Evolutionary conservation across 2,888 invertebrate species (phyloP).

Genomic region (Eumacrocentrus americanus): DNA sequence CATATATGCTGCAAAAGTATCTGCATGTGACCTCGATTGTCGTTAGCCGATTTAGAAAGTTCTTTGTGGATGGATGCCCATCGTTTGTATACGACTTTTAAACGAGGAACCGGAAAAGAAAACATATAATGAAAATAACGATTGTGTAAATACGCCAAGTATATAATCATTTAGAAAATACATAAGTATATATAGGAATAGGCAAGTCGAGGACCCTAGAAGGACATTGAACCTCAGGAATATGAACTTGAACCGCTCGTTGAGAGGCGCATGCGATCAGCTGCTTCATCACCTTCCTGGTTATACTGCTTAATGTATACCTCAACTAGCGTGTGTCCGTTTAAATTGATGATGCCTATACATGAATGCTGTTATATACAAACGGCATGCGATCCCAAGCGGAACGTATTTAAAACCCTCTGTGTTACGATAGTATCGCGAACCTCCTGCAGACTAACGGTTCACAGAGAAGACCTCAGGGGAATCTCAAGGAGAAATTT

Average conservation of each 20-base stretch:
- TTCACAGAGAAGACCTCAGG: slow-evolving; percentile 17
- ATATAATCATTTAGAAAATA: not conserved
- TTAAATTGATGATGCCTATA: not conserved
- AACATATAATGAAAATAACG: not conserved
- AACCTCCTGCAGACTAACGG: slow-evolving; percentile 18
- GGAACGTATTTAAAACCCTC: slow-evolving; percentile 13
- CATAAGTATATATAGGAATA: not conserved
- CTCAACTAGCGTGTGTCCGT: not conserved
- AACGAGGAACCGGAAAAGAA: not conserved
- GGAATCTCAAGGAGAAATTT: slow-evolving; percentile 28
- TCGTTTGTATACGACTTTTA: slow-evolving; percentile 14
- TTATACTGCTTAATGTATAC: slow-evolving; percentile 3
- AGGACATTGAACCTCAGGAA: slow-evolving; percentile 34
- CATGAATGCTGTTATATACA: slow-evolving; percentile 4
- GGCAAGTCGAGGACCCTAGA: not conserved
- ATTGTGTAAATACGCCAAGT: not conserved
- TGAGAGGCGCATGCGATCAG: slow-evolving; percentile 38
- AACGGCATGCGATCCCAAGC: slow-evolving; percentile 12
- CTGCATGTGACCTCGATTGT: slow-evolving; percentile 34
- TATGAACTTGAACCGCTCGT: slow-evolving; percentile 41
- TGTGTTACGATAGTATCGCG: slow-evolving; percentile 12
- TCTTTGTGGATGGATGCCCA: slow-evolving; percentile 14
- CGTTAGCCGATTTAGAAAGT: slow-evolving; percentile 32
- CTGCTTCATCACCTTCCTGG: slow-evolving; percentile 23
- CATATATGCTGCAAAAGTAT: slow-evolving; percentile 3